Evolutionary conservation across 2,113 vertebrate species (phyloP).

Genomic region (Kryptolebias marmoratus): DNA sequence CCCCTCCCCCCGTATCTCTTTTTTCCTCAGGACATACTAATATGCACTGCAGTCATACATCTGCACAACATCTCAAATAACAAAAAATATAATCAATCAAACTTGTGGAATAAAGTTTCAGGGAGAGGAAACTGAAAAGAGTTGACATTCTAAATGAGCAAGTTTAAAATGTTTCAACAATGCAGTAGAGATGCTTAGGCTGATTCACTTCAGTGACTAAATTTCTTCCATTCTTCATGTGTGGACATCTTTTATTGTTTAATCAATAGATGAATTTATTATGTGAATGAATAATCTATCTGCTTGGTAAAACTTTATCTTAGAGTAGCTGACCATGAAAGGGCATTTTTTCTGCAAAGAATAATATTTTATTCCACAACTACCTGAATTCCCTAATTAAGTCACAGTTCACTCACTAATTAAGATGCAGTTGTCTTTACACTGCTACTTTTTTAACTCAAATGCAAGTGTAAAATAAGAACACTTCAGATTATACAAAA

Average conservation of each 20-base stretch:
- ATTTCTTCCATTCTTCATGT: slow-evolving; percentile 9
- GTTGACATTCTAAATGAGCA: slow-evolving; percentile 27
- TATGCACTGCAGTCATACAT: slow-evolving; percentile 36
- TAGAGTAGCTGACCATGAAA: slow-evolving; percentile 34
- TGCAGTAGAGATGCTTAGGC: background rate
- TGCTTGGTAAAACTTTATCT: slow-evolving; percentile 18
- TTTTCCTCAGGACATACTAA: slow-evolving; percentile 22
- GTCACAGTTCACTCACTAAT: slow-evolving; percentile 30
- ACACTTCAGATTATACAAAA: slow-evolving; percentile 55
- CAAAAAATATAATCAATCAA: slow-evolving; percentile 49
- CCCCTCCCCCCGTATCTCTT: slow-evolving; percentile 2
- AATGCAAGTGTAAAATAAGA: slow-evolving; percentile 40
- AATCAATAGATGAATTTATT: slow-evolving; percentile 46
- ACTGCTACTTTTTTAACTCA: slow-evolving; percentile 40
- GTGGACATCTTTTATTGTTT: slow-evolving; percentile 17
- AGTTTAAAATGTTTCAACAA: background rate
- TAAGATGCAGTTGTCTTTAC: slow-evolving; percentile 45
- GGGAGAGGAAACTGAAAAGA: slow-evolving; percentile 16
- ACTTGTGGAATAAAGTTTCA: slow-evolving; percentile 33
- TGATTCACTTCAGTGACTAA: background rate
- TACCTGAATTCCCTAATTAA: slow-evolving; percentile 14
- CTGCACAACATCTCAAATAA: slow-evolving; percentile 26
- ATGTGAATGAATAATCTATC: slow-evolving; percentile 50
- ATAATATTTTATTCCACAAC: slow-evolving; percentile 27
- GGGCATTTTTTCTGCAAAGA: slow-evolving; percentile 17